Base-by-base conservation (phyloP, 2,113 vertebrate species). In the Ellobius talpinus region DNA sequence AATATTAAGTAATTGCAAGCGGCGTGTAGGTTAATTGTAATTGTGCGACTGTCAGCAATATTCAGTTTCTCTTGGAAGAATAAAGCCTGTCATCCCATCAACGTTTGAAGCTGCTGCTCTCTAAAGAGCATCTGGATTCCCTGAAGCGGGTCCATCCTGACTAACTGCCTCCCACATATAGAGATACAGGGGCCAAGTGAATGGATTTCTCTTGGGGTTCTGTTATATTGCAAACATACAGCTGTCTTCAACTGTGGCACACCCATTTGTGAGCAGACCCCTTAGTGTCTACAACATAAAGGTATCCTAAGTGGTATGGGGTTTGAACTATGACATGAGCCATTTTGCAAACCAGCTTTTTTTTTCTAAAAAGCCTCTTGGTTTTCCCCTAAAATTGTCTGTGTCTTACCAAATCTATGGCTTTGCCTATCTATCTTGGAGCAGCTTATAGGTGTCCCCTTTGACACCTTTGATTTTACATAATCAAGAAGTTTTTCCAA, bases 31-130 rank as follows among this genome's bases (percentile, higher is more conserved):
- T 84, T 91, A 88, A 79, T 29, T 84, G 33, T 58, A 93, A 90
- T 77, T 90, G 68, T 72, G 5, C 47, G 61, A 63, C 6, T 76
- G 73, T 65, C 87, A 89, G 74, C 52, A 87, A 55, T 72, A 87
- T 82, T 90, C 42, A 65, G 23, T 52, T 88, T 81, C 42, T 78
- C 84, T 90, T 47, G 81, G 63, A 68, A 92, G 36, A 91, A 93
- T 65, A 39, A 87, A 90, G 74, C 33, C 61, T 31, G 23, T 93
- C 89, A 79, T 93, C 79, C 47, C 21, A 79, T 21, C 52, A 85
- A 45, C 9, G 19, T 88, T 29, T 84, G 72, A 91, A 89, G 39
- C 21, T 52, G 23, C 13, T 79, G 36, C 29, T 91, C 33, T 65
- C 68, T 73, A 45, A 89, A 85, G 13, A 23, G 52, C 52, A 39